Conservation (phyloP, 2,113 vertebrate species). For the Ia io region DNA sequence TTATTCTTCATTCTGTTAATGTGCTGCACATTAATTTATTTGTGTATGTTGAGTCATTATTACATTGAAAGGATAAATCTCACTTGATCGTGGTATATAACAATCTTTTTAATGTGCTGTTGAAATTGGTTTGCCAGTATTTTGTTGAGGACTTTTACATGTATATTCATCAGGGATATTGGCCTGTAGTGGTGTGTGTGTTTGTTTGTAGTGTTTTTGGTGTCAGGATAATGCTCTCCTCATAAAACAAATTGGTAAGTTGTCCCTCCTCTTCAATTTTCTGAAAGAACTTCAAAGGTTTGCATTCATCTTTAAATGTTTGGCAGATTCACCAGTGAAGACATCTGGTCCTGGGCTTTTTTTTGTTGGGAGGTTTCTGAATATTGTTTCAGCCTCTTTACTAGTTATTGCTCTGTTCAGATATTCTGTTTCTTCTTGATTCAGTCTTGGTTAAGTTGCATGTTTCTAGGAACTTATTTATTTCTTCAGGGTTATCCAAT, state of each 20-base stretch:
- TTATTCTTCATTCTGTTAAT: background rate
- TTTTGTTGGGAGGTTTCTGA: too few species aligned
- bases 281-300: background rate
- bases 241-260: background rate
- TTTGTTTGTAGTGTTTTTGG: background rate
- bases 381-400: too few species aligned
- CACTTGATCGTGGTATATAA: background rate
- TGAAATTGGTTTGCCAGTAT: background rate
- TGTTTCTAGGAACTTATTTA: too few species aligned
- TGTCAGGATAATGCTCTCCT: background rate
- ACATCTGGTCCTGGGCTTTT: background rate
- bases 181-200: background rate
- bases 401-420: too few species aligned
- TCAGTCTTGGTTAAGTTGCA: too few species aligned
- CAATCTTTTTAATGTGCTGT: background rate
- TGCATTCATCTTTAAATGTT: background rate
- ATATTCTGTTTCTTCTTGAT: too few species aligned
- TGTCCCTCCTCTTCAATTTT: background rate
- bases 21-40: background rate
- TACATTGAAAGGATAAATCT: background rate
- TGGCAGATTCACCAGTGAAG: background rate
- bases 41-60: background rate
- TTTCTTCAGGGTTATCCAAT: too few species aligned
- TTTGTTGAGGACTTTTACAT: background rate
- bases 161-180: background rate